Evolutionary conservation across 2,797 vertebrate genomes (phyloP).

Genomic region (Echiichthys vipera): DNA sequence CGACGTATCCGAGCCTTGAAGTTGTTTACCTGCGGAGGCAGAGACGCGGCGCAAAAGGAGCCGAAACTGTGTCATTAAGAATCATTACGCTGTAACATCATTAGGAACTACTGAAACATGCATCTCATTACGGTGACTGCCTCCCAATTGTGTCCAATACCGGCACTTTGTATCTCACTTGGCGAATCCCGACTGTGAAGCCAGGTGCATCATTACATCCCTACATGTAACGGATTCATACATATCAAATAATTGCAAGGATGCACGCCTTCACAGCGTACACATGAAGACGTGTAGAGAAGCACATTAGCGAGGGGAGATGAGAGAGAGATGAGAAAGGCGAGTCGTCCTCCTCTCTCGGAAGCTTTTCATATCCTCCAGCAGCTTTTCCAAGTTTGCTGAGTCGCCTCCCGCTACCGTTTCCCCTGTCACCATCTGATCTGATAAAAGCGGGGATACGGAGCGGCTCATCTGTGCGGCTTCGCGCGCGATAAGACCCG

Average conservation of each 20-base stretch:
- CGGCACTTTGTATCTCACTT: not conserved
- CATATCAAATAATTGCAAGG: slow-evolving; percentile 16
- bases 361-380: slow-evolving; percentile 57
- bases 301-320: slow-evolving; percentile 10
- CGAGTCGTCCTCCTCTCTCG: slow-evolving; percentile 34
- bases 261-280: slow-evolving; percentile 1
- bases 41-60: no score
- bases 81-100: no score
- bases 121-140: not conserved
- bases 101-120: not conserved
- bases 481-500: slow-evolving; percentile 57
- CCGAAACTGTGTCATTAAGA: not conserved
- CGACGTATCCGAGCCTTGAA: not conserved
- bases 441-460: slow-evolving; percentile 63
- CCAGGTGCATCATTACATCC: not conserved
- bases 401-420: slow-evolving; percentile 54
- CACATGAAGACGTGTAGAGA: slow-evolving; percentile 15
- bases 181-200: not conserved
- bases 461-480: slow-evolving; percentile 54
- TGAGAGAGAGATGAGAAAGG: slow-evolving; percentile 5
- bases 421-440: slow-evolving; percentile 61
- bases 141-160: not conserved
- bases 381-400: slow-evolving; percentile 60
- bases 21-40: no score
- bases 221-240: not conserved